A percentile compares a stretch with the other conserved stretches of the same genome.
These are phyloP conservation scores for Semotilus atromaculatus DNA, from an alignment of 2,797 vertebrate species.

Conservation along the genomic window DNA sequence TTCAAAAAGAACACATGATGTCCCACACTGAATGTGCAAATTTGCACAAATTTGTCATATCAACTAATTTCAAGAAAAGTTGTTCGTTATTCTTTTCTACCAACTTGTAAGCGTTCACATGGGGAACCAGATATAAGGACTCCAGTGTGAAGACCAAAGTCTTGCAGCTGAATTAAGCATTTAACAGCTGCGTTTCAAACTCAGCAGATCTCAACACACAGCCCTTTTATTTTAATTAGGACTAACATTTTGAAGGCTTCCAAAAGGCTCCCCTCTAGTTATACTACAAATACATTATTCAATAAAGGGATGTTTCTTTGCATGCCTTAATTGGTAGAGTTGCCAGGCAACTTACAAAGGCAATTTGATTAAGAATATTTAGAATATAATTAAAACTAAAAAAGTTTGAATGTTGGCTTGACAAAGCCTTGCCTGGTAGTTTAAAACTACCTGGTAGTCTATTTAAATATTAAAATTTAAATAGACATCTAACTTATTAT, in stretches of 20 bases:
- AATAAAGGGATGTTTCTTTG: not conserved
- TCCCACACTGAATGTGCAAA: not conserved
- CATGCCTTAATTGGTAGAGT: not conserved
- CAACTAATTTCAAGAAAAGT: not conserved
- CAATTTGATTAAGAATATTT: slow-evolving; percentile 4
- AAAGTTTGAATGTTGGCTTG: not conserved
- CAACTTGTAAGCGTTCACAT: not conserved
- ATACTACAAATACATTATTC: not conserved
- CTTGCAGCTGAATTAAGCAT: not conserved
- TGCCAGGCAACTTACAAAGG: slow-evolving; percentile 3
- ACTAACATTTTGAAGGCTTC: slow-evolving; percentile 30
- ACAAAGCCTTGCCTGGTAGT: not conserved
- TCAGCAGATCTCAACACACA: slow-evolving; percentile 23
- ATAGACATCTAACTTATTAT: not conserved
- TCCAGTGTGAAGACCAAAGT: slow-evolving; percentile 1
- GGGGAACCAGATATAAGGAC: not conserved
- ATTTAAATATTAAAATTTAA: not conserved
- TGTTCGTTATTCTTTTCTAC: not conserved
- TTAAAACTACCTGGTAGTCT: too few species aligned
- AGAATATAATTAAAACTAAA: not conserved
- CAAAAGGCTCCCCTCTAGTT: slow-evolving; percentile 21
- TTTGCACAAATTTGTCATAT: too few species aligned
- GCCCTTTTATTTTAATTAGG: slow-evolving; percentile 35
- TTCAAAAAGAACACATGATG: not conserved
- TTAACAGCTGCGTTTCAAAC: slow-evolving; percentile 29